phyloP scores from a whole-genome alignment of 1,140 invertebrate genomes.

The Drosophila lacteicornis region DNA sequence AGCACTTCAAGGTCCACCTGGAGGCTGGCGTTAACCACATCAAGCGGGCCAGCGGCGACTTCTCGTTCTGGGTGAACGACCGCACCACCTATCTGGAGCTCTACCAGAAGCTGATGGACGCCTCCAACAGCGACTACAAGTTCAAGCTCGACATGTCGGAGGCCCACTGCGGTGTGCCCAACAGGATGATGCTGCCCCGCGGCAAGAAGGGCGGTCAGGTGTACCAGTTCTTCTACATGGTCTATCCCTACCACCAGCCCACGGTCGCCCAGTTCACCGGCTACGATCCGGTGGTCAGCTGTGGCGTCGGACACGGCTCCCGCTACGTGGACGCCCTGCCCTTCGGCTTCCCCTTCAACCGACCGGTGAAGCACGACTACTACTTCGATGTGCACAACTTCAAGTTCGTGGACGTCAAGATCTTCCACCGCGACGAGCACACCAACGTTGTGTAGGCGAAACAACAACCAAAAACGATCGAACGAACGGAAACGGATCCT shows the following conservation, averaged over 20 bases:
- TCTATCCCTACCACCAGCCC: constrained; percentile 86
- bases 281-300: constrained; percentile 72
- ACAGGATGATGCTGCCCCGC: constrained; percentile 88
- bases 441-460: constrained; percentile 66
- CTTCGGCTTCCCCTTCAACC: constrained; percentile 89
- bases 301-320: constrained; percentile 84
- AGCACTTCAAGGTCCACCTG: constrained; percentile 78
- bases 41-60: constrained; percentile 75
- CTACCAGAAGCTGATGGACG: constrained; percentile 80
- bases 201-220: constrained; percentile 88
- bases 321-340: constrained; percentile 85
- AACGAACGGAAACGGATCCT: constrained; percentile 30
- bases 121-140: constrained; percentile 85
- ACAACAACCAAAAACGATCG: constrained; percentile 9
- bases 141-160: constrained; percentile 86
- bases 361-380: constrained; percentile 86
- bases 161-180: constrained; percentile 87
- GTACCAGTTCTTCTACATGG: constrained; percentile 88
- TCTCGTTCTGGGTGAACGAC: constrained; percentile 75
- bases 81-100: constrained; percentile 80
- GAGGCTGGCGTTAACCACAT: constrained; percentile 69
- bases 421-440: constrained; percentile 87
- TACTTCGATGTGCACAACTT: constrained; percentile 88
- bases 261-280: constrained; percentile 69
- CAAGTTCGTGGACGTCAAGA: constrained; percentile 88